Conservation (phyloP, 2,113 vertebrate genomes). For the Clarias gariepinus region DNA sequence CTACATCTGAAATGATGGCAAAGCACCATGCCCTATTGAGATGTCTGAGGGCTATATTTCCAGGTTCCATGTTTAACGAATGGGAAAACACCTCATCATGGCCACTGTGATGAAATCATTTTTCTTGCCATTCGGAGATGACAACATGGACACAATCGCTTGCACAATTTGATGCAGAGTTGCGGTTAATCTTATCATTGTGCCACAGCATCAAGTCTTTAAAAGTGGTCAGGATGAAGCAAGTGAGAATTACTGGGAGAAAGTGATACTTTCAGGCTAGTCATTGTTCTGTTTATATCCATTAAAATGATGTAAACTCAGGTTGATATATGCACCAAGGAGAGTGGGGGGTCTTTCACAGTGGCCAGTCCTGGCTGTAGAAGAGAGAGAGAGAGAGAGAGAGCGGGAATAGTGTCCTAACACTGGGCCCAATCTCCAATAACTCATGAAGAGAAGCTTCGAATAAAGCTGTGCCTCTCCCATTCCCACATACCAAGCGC, state of each 20-base stretch:
- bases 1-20: conserved; percentile 26
- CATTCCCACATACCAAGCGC: conserved; percentile 87
- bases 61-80: neutral
- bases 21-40: neutral
- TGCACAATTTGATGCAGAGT: neutral
- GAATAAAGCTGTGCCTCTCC: conserved; percentile 73
- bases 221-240: neutral
- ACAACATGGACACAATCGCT: neutral
- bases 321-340: conserved; percentile 24
- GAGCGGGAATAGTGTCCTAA: conserved; percentile 54
- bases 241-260: neutral
- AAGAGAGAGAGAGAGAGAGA: conserved; percentile 34
- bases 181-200: neutral
- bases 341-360: conserved; percentile 42
- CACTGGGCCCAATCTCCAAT: conserved; percentile 68
- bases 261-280: neutral
- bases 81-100: neutral
- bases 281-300: conserved; percentile 1
- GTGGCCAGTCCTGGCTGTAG: conserved; percentile 23
- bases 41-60: conserved; percentile 15
- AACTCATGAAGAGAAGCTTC: conserved; percentile 80
- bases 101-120: neutral
- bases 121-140: neutral
- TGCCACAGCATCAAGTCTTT: neutral
- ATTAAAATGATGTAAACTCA: conserved; percentile 26